phyloP scores from a whole-genome alignment of 2,888 invertebrate species.

The Caenorhabditis virilis region DNA sequence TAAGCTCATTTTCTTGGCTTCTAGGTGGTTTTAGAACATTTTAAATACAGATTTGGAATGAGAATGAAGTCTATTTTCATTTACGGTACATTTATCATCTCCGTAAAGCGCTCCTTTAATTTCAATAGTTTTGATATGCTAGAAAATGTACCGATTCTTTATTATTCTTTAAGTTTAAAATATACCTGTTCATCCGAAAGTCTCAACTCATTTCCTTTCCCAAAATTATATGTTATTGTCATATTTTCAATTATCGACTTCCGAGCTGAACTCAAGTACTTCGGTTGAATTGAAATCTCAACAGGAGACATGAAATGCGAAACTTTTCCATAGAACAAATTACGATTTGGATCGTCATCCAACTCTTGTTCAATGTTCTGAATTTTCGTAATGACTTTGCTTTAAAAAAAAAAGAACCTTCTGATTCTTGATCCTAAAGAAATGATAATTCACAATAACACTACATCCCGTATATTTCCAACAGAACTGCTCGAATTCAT shows the following conservation, averaged over 20 bases:
- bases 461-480: slow-evolving; percentile 35
- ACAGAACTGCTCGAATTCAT: slow-evolving; percentile 7
- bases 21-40: too few species aligned
- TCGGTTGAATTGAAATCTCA: slow-evolving; percentile 33
- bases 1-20: too few species aligned
- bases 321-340: slow-evolving; percentile 31
- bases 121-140: too few species aligned
- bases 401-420: too few species aligned
- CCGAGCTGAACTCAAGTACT: slow-evolving; percentile 20
- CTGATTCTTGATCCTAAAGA: slow-evolving; percentile 9
- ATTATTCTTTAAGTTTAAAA: too few species aligned
- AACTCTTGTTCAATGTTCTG: too few species aligned
- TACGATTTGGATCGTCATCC: slow-evolving; percentile 8
- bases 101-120: too few species aligned
- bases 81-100: too few species aligned
- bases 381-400: too few species aligned
- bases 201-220: not conserved
- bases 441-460: slow-evolving; percentile 36
- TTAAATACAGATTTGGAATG: too few species aligned
- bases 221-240: slow-evolving; percentile 14
- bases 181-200: not conserved
- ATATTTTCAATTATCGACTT: slow-evolving; percentile 23
- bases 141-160: too few species aligned
- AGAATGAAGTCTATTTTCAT: too few species aligned
- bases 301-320: slow-evolving; percentile 35